phyloP scores from a whole-genome alignment of 2,797 vertebrate species.

The Acanthiza pusilla region DNA sequence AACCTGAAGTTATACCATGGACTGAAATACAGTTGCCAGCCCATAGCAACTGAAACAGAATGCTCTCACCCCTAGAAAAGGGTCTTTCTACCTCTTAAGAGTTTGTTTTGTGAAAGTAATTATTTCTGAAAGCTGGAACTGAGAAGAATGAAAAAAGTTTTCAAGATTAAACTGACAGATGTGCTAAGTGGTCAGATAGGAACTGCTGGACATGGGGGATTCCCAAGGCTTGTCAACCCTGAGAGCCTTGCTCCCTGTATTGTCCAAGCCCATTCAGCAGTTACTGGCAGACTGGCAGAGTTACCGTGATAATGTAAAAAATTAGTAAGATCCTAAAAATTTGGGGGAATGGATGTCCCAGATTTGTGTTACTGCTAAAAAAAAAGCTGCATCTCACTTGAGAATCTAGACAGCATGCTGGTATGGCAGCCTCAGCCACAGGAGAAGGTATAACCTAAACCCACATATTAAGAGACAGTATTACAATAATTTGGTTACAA shows the following conservation, averaged over 20 bases:
- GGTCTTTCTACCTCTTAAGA: neutral
- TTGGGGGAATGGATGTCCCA: neutral
- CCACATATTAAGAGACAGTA: neutral
- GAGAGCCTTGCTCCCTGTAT: neutral
- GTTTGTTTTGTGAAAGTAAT: neutral
- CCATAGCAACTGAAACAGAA: neutral
- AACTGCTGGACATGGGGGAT: neutral
- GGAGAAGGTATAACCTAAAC: neutral
- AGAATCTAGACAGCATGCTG: neutral
- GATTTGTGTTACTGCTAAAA: neutral
- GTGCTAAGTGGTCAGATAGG: neutral
- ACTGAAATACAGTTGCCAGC: neutral
- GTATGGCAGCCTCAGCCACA: neutral
- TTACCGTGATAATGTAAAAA: neutral
- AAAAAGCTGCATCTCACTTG: neutral
- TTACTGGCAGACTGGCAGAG: neutral
- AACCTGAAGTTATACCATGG: neutral
- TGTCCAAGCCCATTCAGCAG: neutral
- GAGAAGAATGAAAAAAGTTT: neutral
- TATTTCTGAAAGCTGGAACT: neutral
- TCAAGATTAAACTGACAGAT: neutral
- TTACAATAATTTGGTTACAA: neutral
- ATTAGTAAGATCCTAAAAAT: neutral
- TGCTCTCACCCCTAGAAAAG: neutral
- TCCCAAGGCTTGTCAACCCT: neutral